Base-by-base conservation (phyloP, 2,113 vertebrate species). In the Nesoenas mayeri region DNA sequence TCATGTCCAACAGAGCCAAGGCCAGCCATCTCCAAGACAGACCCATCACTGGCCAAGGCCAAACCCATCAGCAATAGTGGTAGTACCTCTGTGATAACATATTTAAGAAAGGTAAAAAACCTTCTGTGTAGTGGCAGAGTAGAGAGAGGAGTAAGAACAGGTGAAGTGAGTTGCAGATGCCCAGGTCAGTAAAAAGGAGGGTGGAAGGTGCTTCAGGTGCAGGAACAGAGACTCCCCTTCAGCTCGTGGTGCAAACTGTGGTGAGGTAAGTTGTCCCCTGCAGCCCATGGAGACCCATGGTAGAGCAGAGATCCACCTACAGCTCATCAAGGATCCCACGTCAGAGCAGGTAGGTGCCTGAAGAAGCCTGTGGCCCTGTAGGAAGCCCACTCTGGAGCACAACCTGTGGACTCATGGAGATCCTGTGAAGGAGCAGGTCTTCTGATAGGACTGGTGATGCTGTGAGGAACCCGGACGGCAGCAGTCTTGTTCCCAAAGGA, bases 31-130 rank as follows among this genome's bases (percentile, higher is more conserved):
- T 73, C 24, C 57, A 42, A 44, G 31, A 34, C 0, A 2, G 36
- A 44, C 24, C 31, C 5, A 0, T 6, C 1, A 0, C 36, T 19
- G 25, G 21, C 20, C 47, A 54, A 54, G 12, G 15, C 25, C 3
- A 4, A 62, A 57, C 19, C 9, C 20, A 20, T 20, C 48, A 64
- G 38, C 0, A 3, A 20, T 0, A 5, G 26, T 32, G 32, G 31
- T 18, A 44, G 6, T 3, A 4, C 14, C 13, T 34, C 54, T 34
- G 25, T 12, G 25, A 36, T 25, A 32, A 36, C 15, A 11, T 6
- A 56, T 9, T 36, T 38, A 48, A 21, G 16, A 38, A 36, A 20
- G 44, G 9, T 12, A 19, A 24, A 48, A 11, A 17, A 13, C 17
- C 11, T 12, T 5, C 14, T 32, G 20, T 5, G 3, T 4, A 54